phyloP scores from a whole-genome alignment of 2,888 invertebrate species.

The Embidobia sp. region DNA sequence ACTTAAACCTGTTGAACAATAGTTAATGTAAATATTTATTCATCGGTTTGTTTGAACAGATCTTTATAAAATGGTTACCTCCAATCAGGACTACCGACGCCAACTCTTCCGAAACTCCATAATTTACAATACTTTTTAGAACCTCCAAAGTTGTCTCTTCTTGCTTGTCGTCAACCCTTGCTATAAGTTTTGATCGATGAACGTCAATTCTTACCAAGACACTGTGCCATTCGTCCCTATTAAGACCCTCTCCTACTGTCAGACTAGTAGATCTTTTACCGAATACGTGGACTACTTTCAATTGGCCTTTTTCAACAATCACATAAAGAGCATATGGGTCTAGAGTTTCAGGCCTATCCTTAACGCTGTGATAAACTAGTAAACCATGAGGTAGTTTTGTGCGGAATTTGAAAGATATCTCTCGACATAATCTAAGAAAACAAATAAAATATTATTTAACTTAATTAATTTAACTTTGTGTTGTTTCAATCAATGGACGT shows the following conservation, averaged over 20 bases:
- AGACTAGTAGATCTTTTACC: conserved; percentile 92
- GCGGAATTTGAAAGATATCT: conserved; percentile 94
- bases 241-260: conserved; percentile 93
- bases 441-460: too few species aligned
- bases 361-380: conserved; percentile 94
- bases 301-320: conserved; percentile 94
- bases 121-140: conserved; percentile 91
- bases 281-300: conserved; percentile 95
- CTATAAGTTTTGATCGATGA: conserved; percentile 91
- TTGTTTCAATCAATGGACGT: too few species aligned
- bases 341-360: conserved; percentile 89
- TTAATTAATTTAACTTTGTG: too few species aligned
- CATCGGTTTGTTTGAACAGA: too few species aligned
- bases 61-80: conserved; percentile 85
- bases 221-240: conserved; percentile 94
- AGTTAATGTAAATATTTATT: too few species aligned
- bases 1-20: conserved; percentile 84
- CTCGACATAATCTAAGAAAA: conserved; percentile 89
- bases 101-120: conserved; percentile 92
- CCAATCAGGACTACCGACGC: conserved; percentile 94
- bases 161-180: conserved; percentile 91
- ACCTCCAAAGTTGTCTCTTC: conserved; percentile 93
- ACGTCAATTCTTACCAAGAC: conserved; percentile 94
- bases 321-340: conserved; percentile 95
- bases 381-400: conserved; percentile 94